These are phyloP conservation scores for Anastrepha ludens DNA, from an alignment of 1,140 invertebrate species.

Conservation along the genomic window DNA sequence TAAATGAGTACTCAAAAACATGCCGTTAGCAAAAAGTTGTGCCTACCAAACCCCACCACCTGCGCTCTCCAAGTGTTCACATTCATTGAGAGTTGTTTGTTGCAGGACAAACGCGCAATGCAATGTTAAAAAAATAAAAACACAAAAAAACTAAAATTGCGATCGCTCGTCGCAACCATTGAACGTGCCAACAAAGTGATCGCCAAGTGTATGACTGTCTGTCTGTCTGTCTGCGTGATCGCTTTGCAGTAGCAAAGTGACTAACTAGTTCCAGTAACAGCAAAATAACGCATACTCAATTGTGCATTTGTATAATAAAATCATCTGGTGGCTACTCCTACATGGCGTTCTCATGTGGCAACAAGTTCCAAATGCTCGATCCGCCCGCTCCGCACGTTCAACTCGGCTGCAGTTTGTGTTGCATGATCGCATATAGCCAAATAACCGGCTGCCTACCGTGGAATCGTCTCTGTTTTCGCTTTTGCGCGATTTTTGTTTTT, in stretches of 20 bases:
- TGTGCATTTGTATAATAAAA: background rate
- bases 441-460: slow-evolving; percentile 28
- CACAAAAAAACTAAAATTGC: too few species aligned
- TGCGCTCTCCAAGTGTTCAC: background rate
- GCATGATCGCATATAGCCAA: background rate
- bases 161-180: background rate
- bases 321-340: slow-evolving; percentile 17
- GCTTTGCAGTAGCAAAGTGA: slow-evolving; percentile 7
- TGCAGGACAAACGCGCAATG: background rate
- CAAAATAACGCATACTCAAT: background rate
- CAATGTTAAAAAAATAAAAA: background rate
- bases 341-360: slow-evolving; percentile 47
- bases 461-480: background rate
- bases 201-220: background rate
- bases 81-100: background rate
- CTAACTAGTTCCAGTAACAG: slow-evolving; percentile 26
- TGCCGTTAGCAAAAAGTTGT: background rate
- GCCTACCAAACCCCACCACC: background rate
- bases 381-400: background rate
- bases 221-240: background rate
- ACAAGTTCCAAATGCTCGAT: slow-evolving; percentile 37
- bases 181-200: background rate
- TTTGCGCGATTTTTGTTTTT: background rate
- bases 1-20: background rate
- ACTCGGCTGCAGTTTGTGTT: background rate